Evolutionary conservation across 2,888 invertebrate genomes (phyloP).

Genomic region (Hydraecia micacea): DNA sequence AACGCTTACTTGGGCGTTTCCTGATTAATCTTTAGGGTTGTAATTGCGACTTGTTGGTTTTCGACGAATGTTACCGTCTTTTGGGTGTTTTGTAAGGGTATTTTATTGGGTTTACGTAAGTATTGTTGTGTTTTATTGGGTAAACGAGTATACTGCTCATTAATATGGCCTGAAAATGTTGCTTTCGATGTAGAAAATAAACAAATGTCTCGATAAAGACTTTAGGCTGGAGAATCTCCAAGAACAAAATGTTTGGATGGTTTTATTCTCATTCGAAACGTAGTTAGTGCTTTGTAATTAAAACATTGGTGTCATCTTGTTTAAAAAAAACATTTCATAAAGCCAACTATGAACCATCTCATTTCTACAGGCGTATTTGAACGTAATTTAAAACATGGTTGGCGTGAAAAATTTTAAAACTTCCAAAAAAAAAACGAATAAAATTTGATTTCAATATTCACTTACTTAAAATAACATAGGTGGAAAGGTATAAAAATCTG

Average conservation of each 20-base stretch:
- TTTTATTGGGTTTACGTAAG: slow-evolving; percentile 20
- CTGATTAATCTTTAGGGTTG: slow-evolving; percentile 82
- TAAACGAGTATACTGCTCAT: too few species aligned
- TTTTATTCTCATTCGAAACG: neutral
- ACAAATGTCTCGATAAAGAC: neutral
- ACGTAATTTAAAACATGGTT: neutral
- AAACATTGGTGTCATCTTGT: neutral
- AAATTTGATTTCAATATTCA: slow-evolving; percentile 8
- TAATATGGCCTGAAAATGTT: too few species aligned
- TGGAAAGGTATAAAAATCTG: neutral
- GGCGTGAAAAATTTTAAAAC: neutral
- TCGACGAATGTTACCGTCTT: slow-evolving; percentile 75
- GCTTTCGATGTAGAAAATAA: neutral
- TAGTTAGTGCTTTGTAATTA: neutral
- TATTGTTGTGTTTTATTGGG: slow-evolving; percentile 11
- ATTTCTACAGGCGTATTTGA: neutral
- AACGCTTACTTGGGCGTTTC: slow-evolving; percentile 77
- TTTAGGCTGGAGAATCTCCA: neutral
- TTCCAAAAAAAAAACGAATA: neutral
- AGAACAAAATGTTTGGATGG: neutral
- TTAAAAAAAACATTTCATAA: neutral
- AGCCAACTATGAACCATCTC: neutral
- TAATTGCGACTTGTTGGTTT: slow-evolving; percentile 79
- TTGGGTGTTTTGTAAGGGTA: slow-evolving; percentile 64
- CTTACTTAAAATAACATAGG: neutral